Conservation (phyloP, 2,113 vertebrate genomes). For the Aphelocoma coerulescens region DNA sequence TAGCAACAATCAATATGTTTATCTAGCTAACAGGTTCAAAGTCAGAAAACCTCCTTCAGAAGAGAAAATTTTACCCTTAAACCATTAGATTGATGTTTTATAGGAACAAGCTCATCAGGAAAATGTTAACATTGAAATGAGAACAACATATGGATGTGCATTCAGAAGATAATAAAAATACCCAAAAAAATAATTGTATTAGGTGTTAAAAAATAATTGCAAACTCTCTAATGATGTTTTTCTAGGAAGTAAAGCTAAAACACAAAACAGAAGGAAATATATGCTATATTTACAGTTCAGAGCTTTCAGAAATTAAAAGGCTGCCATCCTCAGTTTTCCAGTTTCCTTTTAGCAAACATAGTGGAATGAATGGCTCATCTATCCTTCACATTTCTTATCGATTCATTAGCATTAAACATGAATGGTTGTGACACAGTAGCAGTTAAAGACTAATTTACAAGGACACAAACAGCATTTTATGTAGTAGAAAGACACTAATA, state of each 20-base stretch:
- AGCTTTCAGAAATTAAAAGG: background rate
- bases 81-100: background rate
- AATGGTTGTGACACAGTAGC: background rate
- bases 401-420: background rate
- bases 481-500: background rate
- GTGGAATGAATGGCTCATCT: background rate
- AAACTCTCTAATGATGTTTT: background rate
- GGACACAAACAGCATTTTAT: background rate
- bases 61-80: background rate
- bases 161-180: background rate
- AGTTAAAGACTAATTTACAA: background rate
- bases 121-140: slow-evolving; percentile 19
- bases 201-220: background rate
- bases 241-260: background rate
- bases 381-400: background rate
- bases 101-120: background rate
- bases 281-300: background rate
- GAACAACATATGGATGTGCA: background rate
- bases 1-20: slow-evolving; percentile 2
- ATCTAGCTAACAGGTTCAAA: slow-evolving; percentile 12
- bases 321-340: background rate
- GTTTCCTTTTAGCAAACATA: background rate
- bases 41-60: slow-evolving; percentile 5
- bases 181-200: background rate
- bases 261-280: background rate